A percentile compares a stretch with the other conserved stretches of the same genome.
phyloP scores from a whole-genome alignment of 2,113 vertebrate species.

The Mus musculus region DNA sequence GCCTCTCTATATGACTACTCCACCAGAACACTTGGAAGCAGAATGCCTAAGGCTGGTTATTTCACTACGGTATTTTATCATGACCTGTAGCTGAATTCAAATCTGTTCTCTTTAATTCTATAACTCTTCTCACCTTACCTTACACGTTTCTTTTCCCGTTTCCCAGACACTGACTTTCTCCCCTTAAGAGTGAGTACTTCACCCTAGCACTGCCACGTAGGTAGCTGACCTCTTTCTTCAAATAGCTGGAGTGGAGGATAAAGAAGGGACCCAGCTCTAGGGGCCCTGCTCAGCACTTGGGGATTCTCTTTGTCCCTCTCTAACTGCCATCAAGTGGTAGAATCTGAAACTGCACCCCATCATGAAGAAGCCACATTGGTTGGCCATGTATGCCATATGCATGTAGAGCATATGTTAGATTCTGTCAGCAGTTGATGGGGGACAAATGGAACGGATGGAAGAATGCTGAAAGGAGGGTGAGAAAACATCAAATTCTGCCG shows the following conservation, averaged over 20 bases:
- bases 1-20: not conserved
- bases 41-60: not conserved
- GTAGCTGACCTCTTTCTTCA: not conserved
- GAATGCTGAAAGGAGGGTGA: not conserved
- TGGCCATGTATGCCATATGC: not conserved
- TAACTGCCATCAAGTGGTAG: conserved; percentile 75
- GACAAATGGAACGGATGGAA: not conserved
- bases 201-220: not conserved
- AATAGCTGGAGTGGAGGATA: not conserved
- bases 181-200: rapidly evolving
- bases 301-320: not conserved
- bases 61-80: not conserved
- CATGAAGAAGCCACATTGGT: not conserved
- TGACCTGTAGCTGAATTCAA: not conserved
- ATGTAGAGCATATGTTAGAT: not conserved
- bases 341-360: conserved; percentile 60
- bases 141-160: not conserved
- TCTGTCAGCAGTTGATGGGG: not conserved
- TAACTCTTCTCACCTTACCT: not conserved
- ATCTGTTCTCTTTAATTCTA: not conserved
- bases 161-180: not conserved
- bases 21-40: not conserved
- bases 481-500: not conserved
- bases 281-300: not conserved
- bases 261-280: not conserved